Base-by-base conservation (phyloP, 2,797 vertebrate species). In the Ctenochaetus hawaiiensis region DNA sequence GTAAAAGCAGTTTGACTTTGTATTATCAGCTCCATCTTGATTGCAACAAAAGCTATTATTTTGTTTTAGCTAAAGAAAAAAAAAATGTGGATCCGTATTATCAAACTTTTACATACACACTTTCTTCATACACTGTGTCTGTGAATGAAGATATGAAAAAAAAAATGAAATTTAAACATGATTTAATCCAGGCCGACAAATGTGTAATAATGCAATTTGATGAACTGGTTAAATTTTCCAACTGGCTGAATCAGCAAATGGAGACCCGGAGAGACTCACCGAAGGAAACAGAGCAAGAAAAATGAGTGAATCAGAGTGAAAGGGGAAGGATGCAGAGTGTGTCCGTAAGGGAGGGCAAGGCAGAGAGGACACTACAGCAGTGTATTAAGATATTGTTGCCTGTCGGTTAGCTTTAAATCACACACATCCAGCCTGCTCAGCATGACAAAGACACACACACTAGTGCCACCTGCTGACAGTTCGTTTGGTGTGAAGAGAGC, bases 331-430 rank as follows among this genome's bases (percentile, higher is more conserved):
- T 6, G 11, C 16, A 20, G 26, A 61, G 47, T 17, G 26, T 4
- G 11, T 39, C 6, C 26, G 30, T 7, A 16, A 54, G 16, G 12
- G 2, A 17, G 63, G 48, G 51, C 51, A 11, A 26, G 9, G 9
- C 12, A 8, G 41, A 22, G 39, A 64, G 20, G 65, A n/a, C 47
- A 56, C 39, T 51, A 52, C n/a, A 12, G 72, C 26, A 49, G 52
- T 45, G 51, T 49, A 26, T 82, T 67, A 43, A 60, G 78, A 83
- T 65, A 52, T 66, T 78, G 60, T 64, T 77, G 73, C 57, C 26
- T 83, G 77, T 75, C 66, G 47, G 70, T 90, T 87, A 82, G 89
- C 90, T 91, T 87, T 89, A 90, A 87, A 83, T 84, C 82, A 81
- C 77, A 75, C 77, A 81, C 80, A 66, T 85, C 56, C 75, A 84